Conservation (phyloP, 2,888 invertebrate genomes). For the Aricia artaxerxes region DNA sequence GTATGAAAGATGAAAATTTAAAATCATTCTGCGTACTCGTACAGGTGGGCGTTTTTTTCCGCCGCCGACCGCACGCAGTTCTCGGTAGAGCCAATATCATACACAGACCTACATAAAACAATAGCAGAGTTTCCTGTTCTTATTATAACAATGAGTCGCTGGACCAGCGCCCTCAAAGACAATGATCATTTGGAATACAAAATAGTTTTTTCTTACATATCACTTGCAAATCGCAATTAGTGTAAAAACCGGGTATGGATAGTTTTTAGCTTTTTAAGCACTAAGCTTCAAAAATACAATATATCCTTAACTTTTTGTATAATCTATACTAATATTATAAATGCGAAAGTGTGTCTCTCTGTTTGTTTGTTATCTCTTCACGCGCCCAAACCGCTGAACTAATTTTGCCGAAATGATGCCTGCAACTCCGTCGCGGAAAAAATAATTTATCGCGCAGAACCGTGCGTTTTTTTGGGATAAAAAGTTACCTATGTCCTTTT, state of each 20-base stretch:
- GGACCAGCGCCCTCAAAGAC: background rate
- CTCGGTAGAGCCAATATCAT: background rate
- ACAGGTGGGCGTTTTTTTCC: conserved; percentile 10
- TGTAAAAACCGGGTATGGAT: background rate
- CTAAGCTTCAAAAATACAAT: background rate
- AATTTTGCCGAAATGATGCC: too few relatives aligned
- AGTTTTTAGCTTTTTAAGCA: background rate
- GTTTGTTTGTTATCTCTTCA: too few relatives aligned
- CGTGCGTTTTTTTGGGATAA: too few relatives aligned
- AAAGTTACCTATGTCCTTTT: too few relatives aligned
- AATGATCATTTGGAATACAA: background rate
- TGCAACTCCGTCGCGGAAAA: too few relatives aligned
- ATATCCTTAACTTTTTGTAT: too few relatives aligned
- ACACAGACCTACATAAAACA: conserved; percentile 5
- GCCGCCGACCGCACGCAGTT: conserved; percentile 2
- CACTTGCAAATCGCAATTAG: background rate
- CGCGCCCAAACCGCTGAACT: too few relatives aligned
- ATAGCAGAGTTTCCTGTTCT: conserved; percentile 2
- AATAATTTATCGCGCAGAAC: too few relatives aligned
- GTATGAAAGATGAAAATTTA: background rate
- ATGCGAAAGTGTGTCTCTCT: too few relatives aligned
- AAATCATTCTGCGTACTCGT: conserved; percentile 20
- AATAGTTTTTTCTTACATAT: background rate
- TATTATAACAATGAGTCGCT: background rate
- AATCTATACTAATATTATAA: too few relatives aligned